phyloP scores from a whole-genome alignment of 2,113 vertebrate species.

The Abramis brama region DNA sequence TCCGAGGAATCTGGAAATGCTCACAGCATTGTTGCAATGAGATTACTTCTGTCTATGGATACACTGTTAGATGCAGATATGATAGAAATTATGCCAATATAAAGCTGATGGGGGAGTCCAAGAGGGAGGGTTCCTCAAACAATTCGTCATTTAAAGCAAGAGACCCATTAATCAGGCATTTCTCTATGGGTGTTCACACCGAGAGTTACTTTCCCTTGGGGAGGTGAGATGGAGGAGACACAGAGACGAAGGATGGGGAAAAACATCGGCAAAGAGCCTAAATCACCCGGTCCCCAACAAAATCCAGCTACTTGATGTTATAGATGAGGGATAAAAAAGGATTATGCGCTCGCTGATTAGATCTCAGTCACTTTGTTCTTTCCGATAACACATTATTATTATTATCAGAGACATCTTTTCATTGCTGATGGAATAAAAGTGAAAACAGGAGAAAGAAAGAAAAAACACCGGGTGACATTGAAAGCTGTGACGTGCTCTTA shows the following conservation, averaged over 20 bases:
- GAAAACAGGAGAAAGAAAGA: neutral
- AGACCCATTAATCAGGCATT: constrained; percentile 66
- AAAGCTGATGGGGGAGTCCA: constrained; percentile 56
- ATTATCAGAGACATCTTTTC: constrained; percentile 72
- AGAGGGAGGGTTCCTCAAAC: constrained; percentile 38
- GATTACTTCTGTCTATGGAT: constrained; percentile 54
- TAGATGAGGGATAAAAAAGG: constrained; percentile 33
- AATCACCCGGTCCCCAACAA: constrained; percentile 59
- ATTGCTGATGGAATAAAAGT: constrained; percentile 58
- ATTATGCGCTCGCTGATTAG: constrained; percentile 64
- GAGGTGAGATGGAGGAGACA: constrained; percentile 39
- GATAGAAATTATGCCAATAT: constrained; percentile 59
- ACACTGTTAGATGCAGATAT: constrained; percentile 59
- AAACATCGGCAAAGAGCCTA: constrained; percentile 2
- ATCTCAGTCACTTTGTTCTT: constrained; percentile 68
- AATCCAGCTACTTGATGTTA: constrained; percentile 53
- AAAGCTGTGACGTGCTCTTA: constrained; percentile 43
- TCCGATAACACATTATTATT: constrained; percentile 70
- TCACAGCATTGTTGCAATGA: constrained; percentile 52
- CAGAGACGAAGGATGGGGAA: neutral
- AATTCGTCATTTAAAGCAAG: constrained; percentile 58
- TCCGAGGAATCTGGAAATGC: constrained; percentile 52
- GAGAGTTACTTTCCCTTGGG: constrained; percentile 56
- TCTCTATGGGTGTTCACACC: constrained; percentile 61
- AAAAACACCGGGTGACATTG: constrained; percentile 63